Evolutionary conservation across 2,888 invertebrate genomes (phyloP), one percentile per base, ranked within the genome.

Genomic region (Fragum whitleyi): DNA sequence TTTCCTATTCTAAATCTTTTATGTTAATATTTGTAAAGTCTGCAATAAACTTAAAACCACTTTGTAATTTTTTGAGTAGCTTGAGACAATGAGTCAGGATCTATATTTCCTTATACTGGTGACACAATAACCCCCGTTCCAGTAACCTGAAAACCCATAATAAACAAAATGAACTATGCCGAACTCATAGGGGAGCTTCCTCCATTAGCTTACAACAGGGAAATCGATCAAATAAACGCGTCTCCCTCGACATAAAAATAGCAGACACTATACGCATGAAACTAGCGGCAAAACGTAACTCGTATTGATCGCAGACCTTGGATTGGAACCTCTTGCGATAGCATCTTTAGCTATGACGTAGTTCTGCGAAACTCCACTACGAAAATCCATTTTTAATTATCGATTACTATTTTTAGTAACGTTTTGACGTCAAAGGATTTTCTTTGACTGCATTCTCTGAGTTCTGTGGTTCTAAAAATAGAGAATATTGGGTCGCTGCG

Each of bases 381-480:
- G 83, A 83, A 83, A 77, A 79, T 79, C 83, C 83, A 79, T 77
- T 83, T 83, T 83, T 83, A 83, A 83, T 83, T 80, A 83, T 83
- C 75, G 62, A 77, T 75, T 75, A 42, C 79, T 85, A 85, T 70
- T 73, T 55, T 68, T 85, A 85, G 85, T 29, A 82, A 75, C 79
- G 23, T 57, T 53, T 55, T 85, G 85, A 85, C 85, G 85, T 79
- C 59, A 81, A 21, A 51, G 81, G 81, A 75, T 70, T 85, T 81
- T 85, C 81, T 85, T 79, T 79, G 74, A 80, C 79, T 75, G 65
- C 79, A 69, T 81, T 74, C 77, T 74, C 77, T 23, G 76, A 74
- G 79, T 67, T 74, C 76, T 57, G 74, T 59, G 19, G 68, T 65
- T 65, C 71, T 81, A 81, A 75, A 79, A 77, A 79, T 81, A 81